phyloP scores from a whole-genome alignment of 2,113 vertebrate genomes.

The Toxotes chatareus region DNA sequence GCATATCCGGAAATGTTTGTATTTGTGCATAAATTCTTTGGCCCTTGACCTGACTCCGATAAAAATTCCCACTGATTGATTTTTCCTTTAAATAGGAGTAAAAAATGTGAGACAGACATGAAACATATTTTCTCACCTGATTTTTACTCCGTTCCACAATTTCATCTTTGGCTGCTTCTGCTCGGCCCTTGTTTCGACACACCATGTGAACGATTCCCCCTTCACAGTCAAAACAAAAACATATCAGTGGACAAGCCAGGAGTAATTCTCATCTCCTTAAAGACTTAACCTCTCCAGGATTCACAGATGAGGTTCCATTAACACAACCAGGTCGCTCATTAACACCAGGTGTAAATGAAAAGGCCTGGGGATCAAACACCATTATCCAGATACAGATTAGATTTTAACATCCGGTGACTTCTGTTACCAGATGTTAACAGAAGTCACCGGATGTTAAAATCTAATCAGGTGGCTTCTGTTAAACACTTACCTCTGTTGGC shows the following conservation, averaged over 20 bases:
- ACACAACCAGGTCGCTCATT: too few relatives aligned
- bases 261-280: constrained; percentile 54
- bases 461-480: background rate
- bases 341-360: too few relatives aligned
- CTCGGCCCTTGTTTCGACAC: constrained; percentile 84
- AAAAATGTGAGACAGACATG: too few relatives aligned
- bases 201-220: constrained; percentile 91
- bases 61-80: too few relatives aligned
- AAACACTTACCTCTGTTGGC: constrained; percentile 81
- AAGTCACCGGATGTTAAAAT: too few relatives aligned
- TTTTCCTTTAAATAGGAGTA: too few relatives aligned
- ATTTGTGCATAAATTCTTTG: too few relatives aligned
- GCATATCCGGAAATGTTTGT: too few relatives aligned
- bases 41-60: too few relatives aligned
- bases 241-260: background rate
- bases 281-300: background rate
- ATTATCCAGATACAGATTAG: background rate
- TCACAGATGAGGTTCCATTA: too few relatives aligned
- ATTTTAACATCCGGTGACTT: background rate
- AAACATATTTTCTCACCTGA: constrained; percentile 72
- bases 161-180: constrained; percentile 85
- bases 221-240: constrained; percentile 54
- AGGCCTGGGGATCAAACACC: too few relatives aligned
- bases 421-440: too few relatives aligned
- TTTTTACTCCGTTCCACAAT: constrained; percentile 84